These are phyloP conservation scores for Megathymus violae DNA, from an alignment of 1,140 invertebrate species.

Conservation along the genomic window DNA sequence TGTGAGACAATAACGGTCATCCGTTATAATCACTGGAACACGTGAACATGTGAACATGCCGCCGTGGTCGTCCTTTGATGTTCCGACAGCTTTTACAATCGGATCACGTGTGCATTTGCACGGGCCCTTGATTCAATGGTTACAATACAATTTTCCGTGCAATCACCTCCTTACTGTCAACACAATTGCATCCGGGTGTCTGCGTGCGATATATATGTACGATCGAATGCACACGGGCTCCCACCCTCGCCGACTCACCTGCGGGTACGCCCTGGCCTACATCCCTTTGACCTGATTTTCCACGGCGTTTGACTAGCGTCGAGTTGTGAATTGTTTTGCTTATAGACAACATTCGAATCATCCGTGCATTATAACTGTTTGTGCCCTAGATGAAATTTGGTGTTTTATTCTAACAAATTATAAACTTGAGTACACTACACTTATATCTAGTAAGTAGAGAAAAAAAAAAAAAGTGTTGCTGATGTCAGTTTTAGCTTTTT, in stretches of 20 bases:
- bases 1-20: conserved; percentile 3
- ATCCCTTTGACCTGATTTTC: conserved; percentile 69
- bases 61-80: conserved; percentile 32
- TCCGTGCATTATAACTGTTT: neutral
- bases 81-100: conserved; percentile 36
- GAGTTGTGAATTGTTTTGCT: conserved; percentile 37
- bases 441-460: too few relatives aligned
- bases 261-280: conserved; percentile 54
- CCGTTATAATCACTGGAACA: conserved; percentile 5
- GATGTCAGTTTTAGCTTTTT: too few relatives aligned
- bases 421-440: too few relatives aligned
- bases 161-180: conserved; percentile 52
- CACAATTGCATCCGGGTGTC: conserved; percentile 47
- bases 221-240: conserved; percentile 72
- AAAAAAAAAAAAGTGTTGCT: too few relatives aligned
- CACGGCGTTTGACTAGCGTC: conserved; percentile 48
- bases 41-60: conserved; percentile 12
- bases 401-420: too few relatives aligned
- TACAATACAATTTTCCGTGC: conserved; percentile 66
- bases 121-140: conserved; percentile 48
- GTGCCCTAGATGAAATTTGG: conserved; percentile 4
- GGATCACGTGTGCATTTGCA: conserved; percentile 34
- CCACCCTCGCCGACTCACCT: conserved; percentile 55
- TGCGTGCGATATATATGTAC: conserved; percentile 44
- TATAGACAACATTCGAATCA: conserved; percentile 15